These are phyloP conservation scores for Hylaeus anthracinus DNA, from an alignment of 1,140 invertebrate genomes.

Conservation along the genomic window DNA sequence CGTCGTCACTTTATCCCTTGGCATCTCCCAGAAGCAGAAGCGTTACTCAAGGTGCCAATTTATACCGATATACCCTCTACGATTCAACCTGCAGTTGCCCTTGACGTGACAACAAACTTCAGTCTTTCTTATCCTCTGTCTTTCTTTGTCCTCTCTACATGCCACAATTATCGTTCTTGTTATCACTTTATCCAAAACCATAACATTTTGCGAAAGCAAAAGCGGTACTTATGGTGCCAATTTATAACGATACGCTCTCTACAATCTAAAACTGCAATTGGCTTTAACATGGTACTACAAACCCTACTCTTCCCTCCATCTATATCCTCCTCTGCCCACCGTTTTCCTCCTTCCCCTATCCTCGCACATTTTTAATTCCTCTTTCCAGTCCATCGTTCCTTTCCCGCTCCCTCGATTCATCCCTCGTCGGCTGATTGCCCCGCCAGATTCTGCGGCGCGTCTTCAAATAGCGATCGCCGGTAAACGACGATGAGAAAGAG, in stretches of 20 bases:
- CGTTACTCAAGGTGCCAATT: background rate
- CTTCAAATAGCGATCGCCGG: constrained; percentile 35
- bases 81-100: constrained; percentile 11
- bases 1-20: too few species aligned
- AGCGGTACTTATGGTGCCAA: too few species aligned
- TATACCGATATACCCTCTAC: background rate
- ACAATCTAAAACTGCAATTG: too few species aligned
- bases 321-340: too few species aligned
- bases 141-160: background rate
- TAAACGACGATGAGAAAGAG: constrained; percentile 34
- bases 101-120: background rate
- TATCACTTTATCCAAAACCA: too few species aligned
- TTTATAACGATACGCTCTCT: too few species aligned
- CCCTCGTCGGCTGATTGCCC: constrained; percentile 32
- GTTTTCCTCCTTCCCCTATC: background rate
- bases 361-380: constrained; percentile 1
- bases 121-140: constrained; percentile 56
- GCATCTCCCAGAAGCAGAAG: background rate
- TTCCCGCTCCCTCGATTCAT: constrained; percentile 1
- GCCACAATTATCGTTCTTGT: too few species aligned
- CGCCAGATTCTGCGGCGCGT: constrained; percentile 47
- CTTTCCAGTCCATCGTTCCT: background rate
- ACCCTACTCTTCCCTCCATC: too few species aligned
- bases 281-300: too few species aligned
- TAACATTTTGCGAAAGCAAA: too few species aligned